A percentile compares a stretch with the other conserved stretches of the same genome.
These are phyloP conservation scores for Cinclus mexicanus DNA, from an alignment of 2,113 vertebrate genomes.

Conservation along the genomic window DNA sequence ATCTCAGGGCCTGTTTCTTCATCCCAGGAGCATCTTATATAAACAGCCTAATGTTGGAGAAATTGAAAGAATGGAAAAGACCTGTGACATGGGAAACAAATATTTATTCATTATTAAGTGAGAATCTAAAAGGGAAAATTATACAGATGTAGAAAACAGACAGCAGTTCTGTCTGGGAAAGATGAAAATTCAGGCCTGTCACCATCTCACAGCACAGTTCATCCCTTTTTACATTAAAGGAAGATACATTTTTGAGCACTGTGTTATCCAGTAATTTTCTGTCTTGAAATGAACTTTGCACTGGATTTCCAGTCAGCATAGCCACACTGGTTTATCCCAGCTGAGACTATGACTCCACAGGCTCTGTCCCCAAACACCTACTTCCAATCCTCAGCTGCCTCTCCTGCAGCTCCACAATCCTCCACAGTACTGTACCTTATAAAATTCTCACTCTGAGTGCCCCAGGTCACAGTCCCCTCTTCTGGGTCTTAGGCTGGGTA, in stretches of 20 bases:
- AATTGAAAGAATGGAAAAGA: neutral
- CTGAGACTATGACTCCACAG: neutral
- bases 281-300: slow-evolving; percentile 4
- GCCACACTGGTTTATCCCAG: neutral
- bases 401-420: neutral
- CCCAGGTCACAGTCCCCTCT: neutral
- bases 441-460: neutral
- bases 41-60: neutral
- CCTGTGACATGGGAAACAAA: slow-evolving; percentile 19
- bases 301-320: neutral
- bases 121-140: slow-evolving; percentile 1
- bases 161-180: neutral
- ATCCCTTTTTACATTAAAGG: slow-evolving; percentile 2
- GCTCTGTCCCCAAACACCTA: neutral
- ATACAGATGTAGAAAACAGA: neutral
- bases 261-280: neutral
- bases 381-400: neutral
- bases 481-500: neutral
- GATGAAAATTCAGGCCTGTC: neutral
- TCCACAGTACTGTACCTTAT: neutral
- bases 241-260: neutral
- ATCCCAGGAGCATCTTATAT: slow-evolving; percentile 39
- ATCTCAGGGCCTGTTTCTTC: neutral
- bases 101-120: slow-evolving; percentile 42
- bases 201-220: neutral